Base-by-base conservation (phyloP, 2,113 vertebrate genomes). In the Paradoxurus hermaphroditus region DNA sequence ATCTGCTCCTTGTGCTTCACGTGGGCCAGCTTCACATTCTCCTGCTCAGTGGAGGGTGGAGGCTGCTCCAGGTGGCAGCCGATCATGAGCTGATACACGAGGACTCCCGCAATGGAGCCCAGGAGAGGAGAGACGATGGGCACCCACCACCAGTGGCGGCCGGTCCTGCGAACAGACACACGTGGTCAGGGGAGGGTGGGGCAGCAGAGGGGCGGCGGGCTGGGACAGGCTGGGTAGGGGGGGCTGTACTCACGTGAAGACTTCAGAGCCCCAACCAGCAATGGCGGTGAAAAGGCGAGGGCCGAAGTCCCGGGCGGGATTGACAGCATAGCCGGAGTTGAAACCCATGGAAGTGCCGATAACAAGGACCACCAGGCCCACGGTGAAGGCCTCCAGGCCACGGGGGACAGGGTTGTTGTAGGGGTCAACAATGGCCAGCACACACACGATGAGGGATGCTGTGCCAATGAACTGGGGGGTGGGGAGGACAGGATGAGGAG, bases 261-360 rank as follows among this genome's bases (percentile, higher is more conserved):
- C 99, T 3, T 99, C 98, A 0, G 65, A 2, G 21, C 99, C 99
- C 99, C 99, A 99, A 53, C 99, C 99, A 19, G 99, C 99, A 0
- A 99, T 95, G 39, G 99, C 97, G 0, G 99, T 99, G 98, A 99
- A 99, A 92, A 99, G 98, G 62, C 99, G 99, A 85, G 99, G 99
- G 6, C 99, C 99, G 0, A 99, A 98, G 98, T 99, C 99, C 98
- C 99, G 99, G 95, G 99, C 99, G 18, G 99, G 99, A 97, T 99
- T 99, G 90, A 99, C 99, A 0, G 99, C 99, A 0, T 99, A 99
- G 77, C 99, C 99, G 4, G 99, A 99, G 98, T 99, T 99, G 98
- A 99, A 99, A 96, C 99, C 99, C 99, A 99, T 99, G 25, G 99
- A 99, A 11, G 99, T 98, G 78, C 99, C 99, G 73, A 99, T 99